Base-by-base conservation (phyloP, 2,797 vertebrate species). In the Ispidina lecontei region DNA sequence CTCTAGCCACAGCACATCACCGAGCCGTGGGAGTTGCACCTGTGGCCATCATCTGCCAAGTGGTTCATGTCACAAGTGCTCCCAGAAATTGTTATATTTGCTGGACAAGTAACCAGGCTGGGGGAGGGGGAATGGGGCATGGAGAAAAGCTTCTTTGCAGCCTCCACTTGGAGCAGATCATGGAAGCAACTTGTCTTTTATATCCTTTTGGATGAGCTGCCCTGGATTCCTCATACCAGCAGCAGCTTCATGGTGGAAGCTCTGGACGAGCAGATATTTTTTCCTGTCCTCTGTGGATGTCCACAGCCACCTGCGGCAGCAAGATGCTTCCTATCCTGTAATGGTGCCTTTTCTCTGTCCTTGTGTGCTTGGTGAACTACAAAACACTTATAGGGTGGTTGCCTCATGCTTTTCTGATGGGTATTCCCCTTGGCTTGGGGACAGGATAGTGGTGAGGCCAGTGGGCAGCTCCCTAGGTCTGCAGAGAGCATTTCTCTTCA, bases 211-310 rank as follows among this genome's bases (percentile, higher is more conserved):
- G 4, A 20, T 15, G 58, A 52, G 68, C 28, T 7, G 7, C 21
- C 46, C 54, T 17, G 2, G 23, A 19, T 28, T 84, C 62, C 67
- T 65, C 20, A 4, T 6, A 20, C 26, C n/a, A n/a, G 35, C 41
- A 74, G 44, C 49, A 44, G 13, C 35, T 23, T 25, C 2, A 0
- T 3, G 35, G 13, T 37, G 58, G 52, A 25, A 67, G 43, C 78
- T 71, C 11, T 29, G 59, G 33, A 14, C 3, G 7, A 35, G 55
- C 7, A 9, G n/a, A 5, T 1, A 1, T 70, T 70, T 65, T 18
- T 37, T 58, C 21, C 29, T 49, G 29, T 14, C 19, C 46, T 46
- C 51, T 1, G 0, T 7, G 23, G 52, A 22, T 26, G 21, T 1
- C 39, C 8, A 1, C 65, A 83, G 52, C 43, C 41, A 46, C 25